Conservation (phyloP, 2,888 invertebrate genomes). For the Holacanthella duospinosa region DNA sequence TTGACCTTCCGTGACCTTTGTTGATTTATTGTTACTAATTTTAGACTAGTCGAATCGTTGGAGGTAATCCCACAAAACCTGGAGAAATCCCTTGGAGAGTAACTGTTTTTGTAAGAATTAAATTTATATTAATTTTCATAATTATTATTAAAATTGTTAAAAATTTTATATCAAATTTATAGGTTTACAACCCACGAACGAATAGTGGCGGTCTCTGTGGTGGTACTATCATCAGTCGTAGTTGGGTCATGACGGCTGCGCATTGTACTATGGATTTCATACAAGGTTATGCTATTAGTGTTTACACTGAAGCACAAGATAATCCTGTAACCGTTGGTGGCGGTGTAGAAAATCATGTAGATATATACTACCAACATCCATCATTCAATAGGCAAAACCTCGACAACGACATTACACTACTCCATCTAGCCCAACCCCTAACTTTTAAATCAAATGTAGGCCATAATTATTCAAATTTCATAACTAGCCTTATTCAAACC, state of each 20-base stretch:
- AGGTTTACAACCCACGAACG: not conserved
- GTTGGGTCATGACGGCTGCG: slow-evolving; percentile 30
- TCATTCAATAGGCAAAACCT: slow-evolving; percentile 24
- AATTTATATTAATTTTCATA: not conserved
- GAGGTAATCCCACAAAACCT: slow-evolving; percentile 1
- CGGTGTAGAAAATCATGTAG: slow-evolving; percentile 9
- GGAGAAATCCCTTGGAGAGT: slow-evolving; percentile 9
- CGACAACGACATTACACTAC: slow-evolving; percentile 28
- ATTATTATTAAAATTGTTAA: not conserved
- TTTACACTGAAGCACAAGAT: slow-evolving; percentile 14
- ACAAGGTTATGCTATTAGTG: slow-evolving; percentile 12
- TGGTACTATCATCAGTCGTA: slow-evolving; percentile 7
- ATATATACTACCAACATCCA: slow-evolving; percentile 19
- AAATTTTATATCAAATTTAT: not conserved
- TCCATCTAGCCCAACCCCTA: slow-evolving; percentile 18
- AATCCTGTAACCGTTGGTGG: slow-evolving; percentile 9
- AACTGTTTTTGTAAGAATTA: not conserved
- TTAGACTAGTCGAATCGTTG: not conserved
- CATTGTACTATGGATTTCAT: slow-evolving; percentile 24
- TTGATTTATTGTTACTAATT: not conserved
- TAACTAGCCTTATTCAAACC: not conserved
- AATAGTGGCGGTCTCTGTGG: not conserved
- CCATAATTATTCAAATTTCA: not conserved
- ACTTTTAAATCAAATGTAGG: slow-evolving; percentile 20
- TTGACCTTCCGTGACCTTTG: no score